Evolutionary conservation across 1,140 invertebrate species (phyloP), one percentile per base, ranked within the genome.

Genomic region (Drosophila pruinosa): DNA sequence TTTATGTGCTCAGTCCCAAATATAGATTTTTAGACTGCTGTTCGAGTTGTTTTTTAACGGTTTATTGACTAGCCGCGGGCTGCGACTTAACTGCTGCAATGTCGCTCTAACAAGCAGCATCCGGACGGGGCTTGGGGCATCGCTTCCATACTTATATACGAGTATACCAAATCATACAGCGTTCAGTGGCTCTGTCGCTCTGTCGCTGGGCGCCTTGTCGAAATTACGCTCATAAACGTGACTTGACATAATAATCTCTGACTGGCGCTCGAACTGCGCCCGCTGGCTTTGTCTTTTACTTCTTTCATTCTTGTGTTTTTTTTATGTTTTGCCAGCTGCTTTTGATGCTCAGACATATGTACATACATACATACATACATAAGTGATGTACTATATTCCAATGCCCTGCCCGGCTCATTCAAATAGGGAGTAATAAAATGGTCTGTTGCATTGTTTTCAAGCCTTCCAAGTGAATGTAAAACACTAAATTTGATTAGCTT

Each of bases 241-340:
- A 89, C 85, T 89, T 89, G 85, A 89, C 85, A 89, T 89, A 89
- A 89, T 89, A 89, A 89, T 89, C 85, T 78, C 72, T 89, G 78
- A 80, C 78, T 81, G 74, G 62, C 63, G 53, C 69, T 79, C 38
- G 53, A 64, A 68, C 72, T 77, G 72, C 67, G 80, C 61, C 68
- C 80, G 61, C 58, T 71, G 70, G 81, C 81, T 64, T 85, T 85
- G 80, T 86, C 73, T 86, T 80, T 72, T 75, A 43, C 54, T 50
- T 62, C 71, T 48, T 54, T 63, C 12, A 41, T 41, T 39, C 8
- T 26, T 26, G 15, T 61, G 34, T 67, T 76, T 57, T 57, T 58
- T 65, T 68, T 21, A n/a, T 36, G 45, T 39, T 47, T 57, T 67
- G 38, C 71, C 53, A 45, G 47, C 45, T 58, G 45, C 26, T 65